Conservation (phyloP, 2,888 invertebrate species). For the Oscheius sp. region DNA sequence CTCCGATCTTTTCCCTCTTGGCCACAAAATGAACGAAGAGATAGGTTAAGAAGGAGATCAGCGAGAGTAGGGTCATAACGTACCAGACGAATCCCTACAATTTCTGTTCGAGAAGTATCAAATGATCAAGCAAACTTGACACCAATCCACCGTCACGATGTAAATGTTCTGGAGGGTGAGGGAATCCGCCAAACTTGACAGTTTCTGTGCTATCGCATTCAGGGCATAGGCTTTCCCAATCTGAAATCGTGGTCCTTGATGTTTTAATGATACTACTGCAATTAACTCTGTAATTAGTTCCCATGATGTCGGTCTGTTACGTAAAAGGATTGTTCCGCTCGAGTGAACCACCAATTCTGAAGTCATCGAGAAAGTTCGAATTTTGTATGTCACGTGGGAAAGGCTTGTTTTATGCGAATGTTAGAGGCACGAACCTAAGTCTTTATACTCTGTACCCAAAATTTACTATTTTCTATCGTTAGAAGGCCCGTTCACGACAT, state of each 20-base stretch:
- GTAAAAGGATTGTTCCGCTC: too few relatives aligned
- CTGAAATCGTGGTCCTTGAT: slow-evolving; percentile 41
- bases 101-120: not conserved
- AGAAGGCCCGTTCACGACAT: too few relatives aligned
- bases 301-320: too few relatives aligned
- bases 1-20: slow-evolving; percentile 55
- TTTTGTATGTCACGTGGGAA: too few relatives aligned
- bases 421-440: too few relatives aligned
- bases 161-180: slow-evolving; percentile 65
- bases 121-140: slow-evolving; percentile 46
- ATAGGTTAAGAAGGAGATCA: slow-evolving; percentile 55
- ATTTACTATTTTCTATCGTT: too few relatives aligned
- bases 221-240: slow-evolving; percentile 66
- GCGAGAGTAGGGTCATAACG: slow-evolving; percentile 55
- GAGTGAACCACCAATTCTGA: too few relatives aligned
- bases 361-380: too few relatives aligned
- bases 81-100: slow-evolving; percentile 67
- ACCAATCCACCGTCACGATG: slow-evolving; percentile 66
- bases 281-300: not conserved
- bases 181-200: slow-evolving; percentile 61
- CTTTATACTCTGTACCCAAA: too few relatives aligned
- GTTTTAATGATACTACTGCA: not conserved
- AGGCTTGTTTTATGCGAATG: too few relatives aligned
- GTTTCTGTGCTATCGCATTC: slow-evolving; percentile 60
- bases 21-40: slow-evolving; percentile 56